Percentiles rank a stretch among this genome's conserved stretches.
Conservation (phyloP, 2,113 vertebrate genomes). For the Pomatostomus ruficeps region DNA sequence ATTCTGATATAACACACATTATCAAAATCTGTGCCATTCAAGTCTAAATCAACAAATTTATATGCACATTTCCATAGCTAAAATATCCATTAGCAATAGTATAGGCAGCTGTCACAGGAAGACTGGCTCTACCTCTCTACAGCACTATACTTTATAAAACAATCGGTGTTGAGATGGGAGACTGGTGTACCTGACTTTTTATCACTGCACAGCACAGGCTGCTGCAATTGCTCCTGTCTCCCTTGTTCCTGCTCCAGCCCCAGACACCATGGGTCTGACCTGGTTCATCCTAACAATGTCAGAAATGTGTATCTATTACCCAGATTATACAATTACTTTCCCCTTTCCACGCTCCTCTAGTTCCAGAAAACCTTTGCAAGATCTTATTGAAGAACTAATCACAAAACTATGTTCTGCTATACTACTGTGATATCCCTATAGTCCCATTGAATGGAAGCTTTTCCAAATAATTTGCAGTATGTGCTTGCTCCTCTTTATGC, state of each 20-base stretch:
- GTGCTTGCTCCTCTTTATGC: neutral
- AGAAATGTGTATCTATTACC: neutral
- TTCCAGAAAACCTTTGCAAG: neutral
- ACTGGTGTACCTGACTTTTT: neutral
- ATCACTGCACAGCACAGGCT: neutral
- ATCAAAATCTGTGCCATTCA: neutral
- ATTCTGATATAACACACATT: neutral
- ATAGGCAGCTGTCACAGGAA: neutral
- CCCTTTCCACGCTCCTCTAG: neutral
- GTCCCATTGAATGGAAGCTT: neutral
- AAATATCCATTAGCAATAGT: neutral
- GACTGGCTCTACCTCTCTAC: neutral
- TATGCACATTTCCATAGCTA: neutral
- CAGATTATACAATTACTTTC: neutral
- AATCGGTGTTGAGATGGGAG: neutral
- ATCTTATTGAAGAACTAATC: neutral
- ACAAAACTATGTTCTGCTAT: neutral
- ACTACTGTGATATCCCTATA: neutral
- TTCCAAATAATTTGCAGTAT: neutral
- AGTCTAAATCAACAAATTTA: neutral
- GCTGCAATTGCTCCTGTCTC: neutral
- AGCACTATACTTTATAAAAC: neutral
- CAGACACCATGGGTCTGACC: neutral
- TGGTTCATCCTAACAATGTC: neutral
- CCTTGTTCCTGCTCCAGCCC: neutral